Base-by-base conservation (phyloP, 1,140 invertebrate genomes). In the Scaptomyza montana region DNA sequence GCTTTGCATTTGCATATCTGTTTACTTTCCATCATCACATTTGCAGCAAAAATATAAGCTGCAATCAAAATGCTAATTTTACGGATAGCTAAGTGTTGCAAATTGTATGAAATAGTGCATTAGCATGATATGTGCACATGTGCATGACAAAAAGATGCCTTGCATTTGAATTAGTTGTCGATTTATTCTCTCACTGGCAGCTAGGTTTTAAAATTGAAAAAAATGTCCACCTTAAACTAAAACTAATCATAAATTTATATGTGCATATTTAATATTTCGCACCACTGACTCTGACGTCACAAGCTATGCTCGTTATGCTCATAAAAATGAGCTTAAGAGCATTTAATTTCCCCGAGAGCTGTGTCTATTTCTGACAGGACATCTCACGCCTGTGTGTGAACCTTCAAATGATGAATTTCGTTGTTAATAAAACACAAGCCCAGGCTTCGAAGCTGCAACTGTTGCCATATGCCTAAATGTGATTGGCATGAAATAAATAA, bases 401-500 rank as follows among this genome's bases (percentile, higher is more conserved):
- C 21, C 25, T 21, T 12, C 9, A 41, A 41, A 41, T 41, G n/a
- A 43, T 19, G 43, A 59, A 56, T 13, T 41, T 19, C 12, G 12
- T 25, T 43, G 54, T 56, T 56, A 28, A 28, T 43, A 56, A 13
- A 56, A 43, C 19, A 25, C 4, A 56, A 56, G 43, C 30, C 41
- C 67, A 69, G n/a, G n/a, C n/a, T n/a, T n/a, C n/a, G n/a, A n/a
- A n/a, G n/a, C n/a, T n/a, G n/a, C n/a, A n/a, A n/a, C n/a, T n/a
- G n/a, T n/a, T n/a, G n/a, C n/a, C n/a, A n/a, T 41, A 75, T 49
- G 28, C 28, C 47, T 56, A 61, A 80, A 80, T 54, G 28, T 54
- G 72, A 80, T 80, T 63, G 62, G 51, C 78, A 67, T 61, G 47
- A 50, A 64, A 66, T 67, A 80, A 72, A 80, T 80, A 56, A 61